phyloP scores from a whole-genome alignment of 1,140 invertebrate genomes.

The Orius insidiosus region DNA sequence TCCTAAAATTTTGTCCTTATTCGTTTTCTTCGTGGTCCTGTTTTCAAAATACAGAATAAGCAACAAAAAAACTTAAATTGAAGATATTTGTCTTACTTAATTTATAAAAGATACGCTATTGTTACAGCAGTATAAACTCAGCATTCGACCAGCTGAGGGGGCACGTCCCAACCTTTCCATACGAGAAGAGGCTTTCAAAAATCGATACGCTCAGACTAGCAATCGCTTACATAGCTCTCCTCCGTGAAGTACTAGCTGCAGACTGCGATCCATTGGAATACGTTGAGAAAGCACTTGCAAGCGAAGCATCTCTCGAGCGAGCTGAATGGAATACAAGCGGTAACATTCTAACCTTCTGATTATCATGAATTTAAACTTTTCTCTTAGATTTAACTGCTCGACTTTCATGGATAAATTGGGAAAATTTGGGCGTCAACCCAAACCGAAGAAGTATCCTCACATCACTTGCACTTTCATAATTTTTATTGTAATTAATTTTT shows the following conservation, averaged over 20 bases:
- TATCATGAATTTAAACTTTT: too few relatives aligned
- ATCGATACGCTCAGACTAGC: constrained; percentile 91
- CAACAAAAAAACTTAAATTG: too few relatives aligned
- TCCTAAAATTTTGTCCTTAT: too few relatives aligned
- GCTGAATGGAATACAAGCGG: constrained; percentile 93
- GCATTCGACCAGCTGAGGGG: constrained; percentile 89
- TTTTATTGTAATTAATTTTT: too few relatives aligned
- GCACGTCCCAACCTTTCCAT: constrained; percentile 96
- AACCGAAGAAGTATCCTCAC: constrained; percentile 63
- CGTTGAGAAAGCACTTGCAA: constrained; percentile 77
- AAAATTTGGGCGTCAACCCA: constrained; percentile 86
- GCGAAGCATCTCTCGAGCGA: constrained; percentile 61
- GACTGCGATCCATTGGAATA: constrained; percentile 84
- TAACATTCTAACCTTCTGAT: constrained; percentile 30
- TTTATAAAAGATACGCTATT: constrained; percentile 14
- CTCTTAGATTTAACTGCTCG: constrained; percentile 84
- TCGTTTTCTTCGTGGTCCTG: too few relatives aligned
- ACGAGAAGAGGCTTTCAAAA: constrained; percentile 90
- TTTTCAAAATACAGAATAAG: too few relatives aligned
- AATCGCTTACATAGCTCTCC: constrained; percentile 89
- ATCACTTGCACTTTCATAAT: constrained; percentile 54
- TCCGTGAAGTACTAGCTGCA: constrained; percentile 76
- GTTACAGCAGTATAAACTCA: constrained; percentile 91
- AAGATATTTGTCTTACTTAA: too few relatives aligned
- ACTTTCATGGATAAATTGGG: constrained; percentile 98